These are phyloP conservation scores for Geopemphigus sp. DNA, from an alignment of 1,140 invertebrate genomes.

Conservation along the genomic window DNA sequence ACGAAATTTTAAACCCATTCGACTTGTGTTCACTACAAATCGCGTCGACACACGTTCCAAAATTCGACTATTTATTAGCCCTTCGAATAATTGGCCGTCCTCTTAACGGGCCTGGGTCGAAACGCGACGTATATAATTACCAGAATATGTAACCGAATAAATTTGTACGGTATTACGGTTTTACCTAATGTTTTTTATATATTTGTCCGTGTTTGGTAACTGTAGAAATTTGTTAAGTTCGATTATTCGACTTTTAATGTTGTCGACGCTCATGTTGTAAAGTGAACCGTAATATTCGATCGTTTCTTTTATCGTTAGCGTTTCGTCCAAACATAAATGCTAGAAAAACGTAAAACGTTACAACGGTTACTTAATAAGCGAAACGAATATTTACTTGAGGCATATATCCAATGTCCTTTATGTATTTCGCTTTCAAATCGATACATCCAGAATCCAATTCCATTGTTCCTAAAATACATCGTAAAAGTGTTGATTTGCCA, in stretches of 20 bases:
- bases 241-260: neutral
- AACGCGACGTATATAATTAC: too few species aligned
- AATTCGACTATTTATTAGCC: too few species aligned
- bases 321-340: constrained; percentile 23
- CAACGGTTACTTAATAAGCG: neutral
- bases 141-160: too few species aligned
- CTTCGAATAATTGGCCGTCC: too few species aligned
- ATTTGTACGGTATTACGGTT: neutral
- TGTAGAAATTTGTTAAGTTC: neutral
- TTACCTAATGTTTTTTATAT: constrained; percentile 30
- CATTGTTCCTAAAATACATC: constrained; percentile 79
- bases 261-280: constrained; percentile 5
- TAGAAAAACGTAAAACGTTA: neutral
- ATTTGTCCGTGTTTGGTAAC: neutral
- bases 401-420: constrained; percentile 70
- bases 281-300: constrained; percentile 25
- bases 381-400: constrained; percentile 56
- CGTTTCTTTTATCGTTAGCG: constrained; percentile 6
- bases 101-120: too few species aligned
- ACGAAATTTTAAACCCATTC: too few species aligned
- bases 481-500: constrained; percentile 80
- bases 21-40: too few species aligned
- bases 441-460: constrained; percentile 78
- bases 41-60: too few species aligned
- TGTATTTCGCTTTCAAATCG: constrained; percentile 72